Percentiles rank a stretch among this genome's conserved stretches.
These are phyloP conservation scores for Sceloporus tristichus DNA, from an alignment of 2,113 vertebrate species.

Conservation along the genomic window DNA sequence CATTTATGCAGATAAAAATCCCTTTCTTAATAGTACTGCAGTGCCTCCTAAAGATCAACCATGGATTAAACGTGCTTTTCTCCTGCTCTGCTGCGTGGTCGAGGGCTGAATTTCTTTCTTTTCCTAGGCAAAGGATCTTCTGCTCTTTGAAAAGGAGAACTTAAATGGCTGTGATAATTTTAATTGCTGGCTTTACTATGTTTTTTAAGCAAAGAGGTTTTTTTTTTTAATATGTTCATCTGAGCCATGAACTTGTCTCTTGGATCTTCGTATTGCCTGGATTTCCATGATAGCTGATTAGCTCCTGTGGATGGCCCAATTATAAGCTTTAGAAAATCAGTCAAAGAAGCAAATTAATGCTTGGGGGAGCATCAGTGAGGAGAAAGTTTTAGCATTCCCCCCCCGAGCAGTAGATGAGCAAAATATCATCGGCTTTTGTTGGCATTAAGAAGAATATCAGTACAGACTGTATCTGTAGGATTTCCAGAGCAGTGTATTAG, in stretches of 20 bases:
- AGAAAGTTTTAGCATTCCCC: conserved; percentile 36
- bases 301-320: conserved; percentile 50
- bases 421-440: conserved; percentile 14
- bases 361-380: conserved; percentile 24
- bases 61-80: rapidly evolving
- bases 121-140: conserved; percentile 5
- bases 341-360: conserved; percentile 54
- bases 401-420: conserved; percentile 25
- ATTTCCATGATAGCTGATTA: conserved; percentile 58
- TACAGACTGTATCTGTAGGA: rapidly evolving
- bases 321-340: conserved; percentile 58
- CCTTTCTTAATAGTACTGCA: conserved; percentile 3
- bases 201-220: background rate
- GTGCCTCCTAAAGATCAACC: background rate
- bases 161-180: conserved; percentile 15
- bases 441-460: conserved; percentile 26
- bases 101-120: background rate
- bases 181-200: conserved; percentile 37
- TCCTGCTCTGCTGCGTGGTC: background rate
- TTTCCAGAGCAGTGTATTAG: background rate
- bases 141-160: conserved; percentile 6
- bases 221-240: conserved; percentile 39
- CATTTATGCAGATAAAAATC: conserved; percentile 1
- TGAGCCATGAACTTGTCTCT: conserved; percentile 48
- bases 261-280: conserved; percentile 49